phyloP scores from a whole-genome alignment of 2,888 invertebrate genomes.

The Melolontha melolontha region DNA sequence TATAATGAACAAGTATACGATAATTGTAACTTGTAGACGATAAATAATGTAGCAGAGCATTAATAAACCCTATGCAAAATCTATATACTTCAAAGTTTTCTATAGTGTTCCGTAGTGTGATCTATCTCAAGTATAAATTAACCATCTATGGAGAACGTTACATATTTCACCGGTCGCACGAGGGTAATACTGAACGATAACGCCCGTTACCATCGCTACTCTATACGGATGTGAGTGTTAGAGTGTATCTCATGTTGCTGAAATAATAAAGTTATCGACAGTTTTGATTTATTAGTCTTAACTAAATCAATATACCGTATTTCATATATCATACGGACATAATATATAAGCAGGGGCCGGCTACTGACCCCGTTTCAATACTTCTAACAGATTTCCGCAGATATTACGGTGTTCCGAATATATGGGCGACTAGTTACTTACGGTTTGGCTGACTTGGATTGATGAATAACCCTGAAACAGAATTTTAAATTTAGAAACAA shows the following conservation, averaged over 20 bases:
- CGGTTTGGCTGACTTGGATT: constrained; percentile 62
- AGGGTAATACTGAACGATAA: constrained; percentile 21
- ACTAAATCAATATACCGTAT: constrained; percentile 59
- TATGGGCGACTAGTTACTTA: constrained; percentile 55
- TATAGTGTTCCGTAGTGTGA: background rate
- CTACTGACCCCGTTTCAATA: constrained; percentile 47
- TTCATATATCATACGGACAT: constrained; percentile 55
- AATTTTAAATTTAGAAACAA: constrained; percentile 40
- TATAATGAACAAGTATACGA: no score
- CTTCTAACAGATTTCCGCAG: constrained; percentile 39
- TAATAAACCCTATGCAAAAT: no score
- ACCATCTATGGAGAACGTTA: background rate
- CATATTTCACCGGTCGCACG: constrained; percentile 18
- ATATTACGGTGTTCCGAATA: constrained; percentile 14
- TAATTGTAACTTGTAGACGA: no score
- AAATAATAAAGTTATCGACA: constrained; percentile 62
- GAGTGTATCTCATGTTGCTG: constrained; percentile 38
- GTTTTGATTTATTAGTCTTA: constrained; percentile 60
- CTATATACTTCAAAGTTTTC: no score
- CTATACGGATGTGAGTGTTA: background rate
- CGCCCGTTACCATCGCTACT: background rate
- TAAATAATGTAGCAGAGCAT: no score
- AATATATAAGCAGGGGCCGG: constrained; percentile 46
- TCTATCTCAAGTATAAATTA: constrained; percentile 29
- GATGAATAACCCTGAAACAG: constrained; percentile 61